A percentile compares a stretch with the other conserved stretches of the same genome.
These are phyloP conservation scores for Pycnonotus jocosus DNA, from an alignment of 2,113 vertebrate species.

Conservation along the genomic window DNA sequence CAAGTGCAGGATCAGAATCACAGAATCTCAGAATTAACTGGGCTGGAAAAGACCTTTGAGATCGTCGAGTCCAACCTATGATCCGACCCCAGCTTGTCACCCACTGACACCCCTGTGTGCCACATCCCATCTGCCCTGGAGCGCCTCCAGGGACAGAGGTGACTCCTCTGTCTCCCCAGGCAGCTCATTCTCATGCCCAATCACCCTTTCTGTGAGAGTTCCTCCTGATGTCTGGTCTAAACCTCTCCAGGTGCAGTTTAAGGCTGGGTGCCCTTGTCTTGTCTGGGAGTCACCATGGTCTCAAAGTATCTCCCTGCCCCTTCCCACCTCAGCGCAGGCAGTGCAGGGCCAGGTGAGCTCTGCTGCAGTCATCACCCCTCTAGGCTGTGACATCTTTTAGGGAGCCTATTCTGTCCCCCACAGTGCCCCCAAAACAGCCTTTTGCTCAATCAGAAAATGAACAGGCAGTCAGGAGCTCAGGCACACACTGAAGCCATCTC, in stretches of 20 bases:
- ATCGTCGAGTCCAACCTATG: fast-evolving
- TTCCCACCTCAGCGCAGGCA: neutral
- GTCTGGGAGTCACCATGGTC: neutral
- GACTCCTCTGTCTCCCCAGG: fast-evolving
- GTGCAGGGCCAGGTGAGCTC: neutral
- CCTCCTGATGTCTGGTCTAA: neutral
- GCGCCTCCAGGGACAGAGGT: fast-evolving
- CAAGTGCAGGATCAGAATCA: neutral
- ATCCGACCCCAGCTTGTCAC: neutral
- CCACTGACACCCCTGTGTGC: neutral
- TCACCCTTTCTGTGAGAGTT: neutral
- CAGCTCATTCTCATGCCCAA: neutral
- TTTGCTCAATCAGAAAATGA: neutral
- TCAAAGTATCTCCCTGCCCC: neutral
- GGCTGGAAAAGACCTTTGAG: neutral
- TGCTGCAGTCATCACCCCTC: neutral
- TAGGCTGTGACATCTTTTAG: neutral
- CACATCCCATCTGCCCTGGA: neutral
- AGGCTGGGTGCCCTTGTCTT: neutral
- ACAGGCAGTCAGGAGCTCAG: neutral
- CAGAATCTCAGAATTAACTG: neutral
- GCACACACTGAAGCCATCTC: neutral
- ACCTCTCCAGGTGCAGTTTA: neutral
- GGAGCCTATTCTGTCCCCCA: neutral
- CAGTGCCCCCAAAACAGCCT: neutral